Percentiles rank a stretch among this genome's conserved stretches.
These are phyloP conservation scores for Drosophila yakuba DNA, from an alignment of 1,140 invertebrate species.

Conservation along the genomic window DNA sequence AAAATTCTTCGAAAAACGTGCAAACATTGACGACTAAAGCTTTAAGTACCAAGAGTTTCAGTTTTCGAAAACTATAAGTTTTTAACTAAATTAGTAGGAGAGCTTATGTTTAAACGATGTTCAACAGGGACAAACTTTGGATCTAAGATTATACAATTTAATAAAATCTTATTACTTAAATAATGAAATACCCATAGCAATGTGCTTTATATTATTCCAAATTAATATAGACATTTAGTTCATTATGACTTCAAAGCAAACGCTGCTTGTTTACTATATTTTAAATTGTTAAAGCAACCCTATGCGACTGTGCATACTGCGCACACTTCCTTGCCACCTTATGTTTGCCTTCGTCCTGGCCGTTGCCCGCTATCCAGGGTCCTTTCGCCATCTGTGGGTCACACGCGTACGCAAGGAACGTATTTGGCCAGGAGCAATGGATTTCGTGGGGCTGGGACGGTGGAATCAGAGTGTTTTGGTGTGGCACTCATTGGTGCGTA, in stretches of 20 bases:
- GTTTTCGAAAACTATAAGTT: too few species aligned
- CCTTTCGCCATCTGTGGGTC: constrained; percentile 31
- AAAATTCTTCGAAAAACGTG: background rate
- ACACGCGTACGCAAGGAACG: constrained; percentile 14
- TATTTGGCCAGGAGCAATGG: background rate
- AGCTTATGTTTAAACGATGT: too few species aligned
- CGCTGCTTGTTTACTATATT: background rate
- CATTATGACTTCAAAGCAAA: background rate
- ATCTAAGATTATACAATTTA: background rate
- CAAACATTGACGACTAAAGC: too few species aligned
- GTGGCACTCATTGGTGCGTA: constrained; percentile 39
- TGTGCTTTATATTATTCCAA: background rate
- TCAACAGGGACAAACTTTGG: too few species aligned
- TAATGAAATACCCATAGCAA: background rate
- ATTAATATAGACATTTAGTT: background rate
- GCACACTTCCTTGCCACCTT: constrained; percentile 13
- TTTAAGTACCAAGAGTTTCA: too few species aligned
- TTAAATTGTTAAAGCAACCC: constrained; percentile 5
- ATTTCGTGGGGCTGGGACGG: background rate
- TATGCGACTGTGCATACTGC: background rate
- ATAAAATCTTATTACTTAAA: background rate
- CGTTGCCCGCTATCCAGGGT: constrained; percentile 4
- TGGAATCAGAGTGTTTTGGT: constrained; percentile 24
- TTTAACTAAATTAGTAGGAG: background rate
- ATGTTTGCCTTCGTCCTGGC: constrained; percentile 12